These are phyloP conservation scores for Orchestia grillus DNA, from an alignment of 1,140 invertebrate genomes.

Conservation along the genomic window DNA sequence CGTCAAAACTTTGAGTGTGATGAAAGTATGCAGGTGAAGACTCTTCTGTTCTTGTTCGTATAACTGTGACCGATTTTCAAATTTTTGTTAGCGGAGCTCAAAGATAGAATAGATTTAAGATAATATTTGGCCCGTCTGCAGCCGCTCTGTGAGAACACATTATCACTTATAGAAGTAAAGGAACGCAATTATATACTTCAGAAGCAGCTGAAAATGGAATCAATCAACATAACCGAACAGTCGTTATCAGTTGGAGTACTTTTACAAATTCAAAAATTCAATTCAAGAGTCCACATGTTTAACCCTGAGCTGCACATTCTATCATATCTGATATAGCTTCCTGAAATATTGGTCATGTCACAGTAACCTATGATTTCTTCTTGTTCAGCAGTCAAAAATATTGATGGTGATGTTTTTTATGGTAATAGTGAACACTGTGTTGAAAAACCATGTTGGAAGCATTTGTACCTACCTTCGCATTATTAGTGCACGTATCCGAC, in stretches of 20 bases:
- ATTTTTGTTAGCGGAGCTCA: not conserved
- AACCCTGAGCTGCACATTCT: too few species aligned
- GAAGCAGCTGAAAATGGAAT: not conserved
- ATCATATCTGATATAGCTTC: too few species aligned
- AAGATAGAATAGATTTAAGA: not conserved
- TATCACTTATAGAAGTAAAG: not conserved
- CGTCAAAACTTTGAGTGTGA: not conserved
- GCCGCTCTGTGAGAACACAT: not conserved
- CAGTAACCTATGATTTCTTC: too few species aligned
- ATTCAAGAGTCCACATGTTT: too few species aligned
- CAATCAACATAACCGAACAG: not conserved
- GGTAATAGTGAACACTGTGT: not conserved
- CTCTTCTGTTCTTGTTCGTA: not conserved
- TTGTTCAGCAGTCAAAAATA: too few species aligned
- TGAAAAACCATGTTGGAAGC: not conserved
- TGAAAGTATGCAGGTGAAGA: not conserved
- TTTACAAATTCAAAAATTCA: not conserved
- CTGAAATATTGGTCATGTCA: too few species aligned
- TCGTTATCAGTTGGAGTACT: not conserved
- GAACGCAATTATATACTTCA: not conserved
- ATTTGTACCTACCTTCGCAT: not conserved
- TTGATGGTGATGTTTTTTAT: too few species aligned
- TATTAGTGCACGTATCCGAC: not conserved
- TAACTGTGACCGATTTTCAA: not conserved
- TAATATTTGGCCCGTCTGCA: not conserved